phyloP scores from a whole-genome alignment of 2,888 invertebrate species.

The Gibbula magus region DNA sequence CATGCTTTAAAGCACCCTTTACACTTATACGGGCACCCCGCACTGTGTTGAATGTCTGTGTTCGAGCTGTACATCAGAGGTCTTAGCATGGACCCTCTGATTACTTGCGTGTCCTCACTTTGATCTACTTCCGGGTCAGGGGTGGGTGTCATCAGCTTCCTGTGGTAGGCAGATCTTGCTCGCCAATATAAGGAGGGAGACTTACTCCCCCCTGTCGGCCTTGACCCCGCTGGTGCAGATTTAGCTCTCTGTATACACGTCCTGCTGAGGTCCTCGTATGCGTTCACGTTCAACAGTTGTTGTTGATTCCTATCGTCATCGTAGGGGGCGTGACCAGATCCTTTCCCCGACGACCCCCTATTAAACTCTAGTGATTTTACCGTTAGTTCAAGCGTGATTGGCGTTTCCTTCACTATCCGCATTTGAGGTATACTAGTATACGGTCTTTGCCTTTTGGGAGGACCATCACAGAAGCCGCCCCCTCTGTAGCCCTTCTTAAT shows the following conservation, averaged over 20 bases:
- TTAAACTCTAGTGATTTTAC: background rate
- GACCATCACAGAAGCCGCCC: background rate
- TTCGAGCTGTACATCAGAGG: slow-evolving; percentile 35
- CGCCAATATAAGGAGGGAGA: slow-evolving; percentile 39
- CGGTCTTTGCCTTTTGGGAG: background rate
- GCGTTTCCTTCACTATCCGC: background rate
- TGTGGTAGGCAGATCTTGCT: slow-evolving; percentile 41
- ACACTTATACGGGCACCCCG: slow-evolving; percentile 59
- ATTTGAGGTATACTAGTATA: background rate
- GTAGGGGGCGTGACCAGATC: background rate
- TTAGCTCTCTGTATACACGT: slow-evolving; percentile 27
- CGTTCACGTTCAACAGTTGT: background rate
- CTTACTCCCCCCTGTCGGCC: background rate
- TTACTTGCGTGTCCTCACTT: background rate
- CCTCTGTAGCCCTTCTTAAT: background rate
- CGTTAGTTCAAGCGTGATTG: background rate
- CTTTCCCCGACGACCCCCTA: background rate
- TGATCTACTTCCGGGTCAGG: background rate
- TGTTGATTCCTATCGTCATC: background rate
- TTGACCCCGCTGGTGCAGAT: slow-evolving; percentile 32
- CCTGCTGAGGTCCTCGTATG: background rate
- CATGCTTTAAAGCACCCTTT: slow-evolving; percentile 61
- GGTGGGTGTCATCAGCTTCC: slow-evolving; percentile 10
- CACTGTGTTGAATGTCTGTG: slow-evolving; percentile 40
- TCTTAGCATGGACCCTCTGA: slow-evolving; percentile 29